Percentiles rank a stretch among this genome's conserved stretches.
These are phyloP conservation scores for Philantomba maxwellii DNA, from an alignment of 2,113 vertebrate species.

Conservation along the genomic window DNA sequence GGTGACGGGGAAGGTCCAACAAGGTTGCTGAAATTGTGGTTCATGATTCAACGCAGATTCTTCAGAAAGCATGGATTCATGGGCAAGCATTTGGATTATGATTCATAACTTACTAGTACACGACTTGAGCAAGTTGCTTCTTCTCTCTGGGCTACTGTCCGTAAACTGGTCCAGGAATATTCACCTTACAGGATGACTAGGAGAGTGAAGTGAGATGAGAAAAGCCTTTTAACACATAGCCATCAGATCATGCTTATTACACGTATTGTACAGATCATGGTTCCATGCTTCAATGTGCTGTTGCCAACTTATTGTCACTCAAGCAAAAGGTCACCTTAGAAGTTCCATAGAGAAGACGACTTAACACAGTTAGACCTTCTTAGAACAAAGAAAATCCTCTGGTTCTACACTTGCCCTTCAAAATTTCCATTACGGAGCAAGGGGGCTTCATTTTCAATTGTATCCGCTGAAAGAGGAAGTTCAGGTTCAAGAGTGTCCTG, in stretches of 20 bases:
- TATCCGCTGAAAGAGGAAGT: accelerated
- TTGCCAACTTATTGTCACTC: neutral
- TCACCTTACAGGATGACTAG: accelerated
- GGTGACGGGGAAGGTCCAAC: neutral
- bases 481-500: too few relatives aligned
- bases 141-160: neutral
- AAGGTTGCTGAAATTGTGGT: accelerated
- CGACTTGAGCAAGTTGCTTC: neutral
- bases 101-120: accelerated
- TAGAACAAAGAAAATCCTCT: too few relatives aligned
- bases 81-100: accelerated
- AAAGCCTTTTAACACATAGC: too few relatives aligned
- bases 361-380: too few relatives aligned
- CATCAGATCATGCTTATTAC: accelerated
- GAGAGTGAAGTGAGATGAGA: neutral
- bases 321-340: too few relatives aligned
- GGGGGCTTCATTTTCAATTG: accelerated
- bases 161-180: neutral
- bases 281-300: accelerated
- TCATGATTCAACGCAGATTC: accelerated
- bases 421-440: neutral
- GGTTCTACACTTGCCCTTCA: neutral
- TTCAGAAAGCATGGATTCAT: accelerated
- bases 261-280: accelerated
- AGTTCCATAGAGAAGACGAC: neutral